Conservation (phyloP, 2,888 invertebrate genomes). For the Eucriotettix oculatus region DNA sequence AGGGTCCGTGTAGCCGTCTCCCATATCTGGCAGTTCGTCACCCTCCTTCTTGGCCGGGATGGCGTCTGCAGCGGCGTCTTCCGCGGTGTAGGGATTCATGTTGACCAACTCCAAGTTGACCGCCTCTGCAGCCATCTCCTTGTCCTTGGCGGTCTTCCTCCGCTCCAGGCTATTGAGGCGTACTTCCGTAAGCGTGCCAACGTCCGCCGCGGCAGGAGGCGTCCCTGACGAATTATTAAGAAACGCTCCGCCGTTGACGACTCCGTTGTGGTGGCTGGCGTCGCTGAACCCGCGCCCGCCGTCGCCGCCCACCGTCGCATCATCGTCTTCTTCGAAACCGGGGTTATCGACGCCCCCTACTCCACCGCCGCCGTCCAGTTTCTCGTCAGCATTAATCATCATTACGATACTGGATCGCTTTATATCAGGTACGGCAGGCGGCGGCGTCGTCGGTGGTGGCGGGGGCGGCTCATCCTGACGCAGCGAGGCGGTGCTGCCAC, state of each 20-base stretch:
- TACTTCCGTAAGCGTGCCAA: neutral
- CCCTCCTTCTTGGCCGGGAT: conserved; percentile 43
- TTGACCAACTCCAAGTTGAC: conserved; percentile 67
- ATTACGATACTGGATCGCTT: no score
- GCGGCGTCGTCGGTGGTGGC: no score
- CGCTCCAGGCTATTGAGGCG: neutral
- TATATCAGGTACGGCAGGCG: no score
- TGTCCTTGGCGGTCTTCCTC: conserved; percentile 4
- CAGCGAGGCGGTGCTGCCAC: no score
- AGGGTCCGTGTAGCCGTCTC: conserved; percentile 31
- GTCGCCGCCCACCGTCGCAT: neutral
- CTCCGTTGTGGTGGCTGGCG: neutral
- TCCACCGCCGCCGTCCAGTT: neutral
- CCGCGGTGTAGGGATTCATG: conserved; percentile 35
- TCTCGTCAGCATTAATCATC: no score
- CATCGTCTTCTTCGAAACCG: neutral
- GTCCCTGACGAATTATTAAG: neutral
- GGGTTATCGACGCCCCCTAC: neutral
- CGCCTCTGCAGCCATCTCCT: conserved; percentile 38
- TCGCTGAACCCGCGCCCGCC: neutral
- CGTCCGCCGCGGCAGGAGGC: neutral
- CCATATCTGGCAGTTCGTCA: conserved; percentile 23
- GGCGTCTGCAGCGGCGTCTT: conserved; percentile 32
- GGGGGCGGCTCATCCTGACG: no score
- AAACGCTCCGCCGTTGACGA: neutral